Percentiles rank a stretch among this genome's conserved stretches.
These are phyloP conservation scores for Trichopoda pennipes DNA, from an alignment of 2,888 invertebrate genomes.

Conservation along the genomic window DNA sequence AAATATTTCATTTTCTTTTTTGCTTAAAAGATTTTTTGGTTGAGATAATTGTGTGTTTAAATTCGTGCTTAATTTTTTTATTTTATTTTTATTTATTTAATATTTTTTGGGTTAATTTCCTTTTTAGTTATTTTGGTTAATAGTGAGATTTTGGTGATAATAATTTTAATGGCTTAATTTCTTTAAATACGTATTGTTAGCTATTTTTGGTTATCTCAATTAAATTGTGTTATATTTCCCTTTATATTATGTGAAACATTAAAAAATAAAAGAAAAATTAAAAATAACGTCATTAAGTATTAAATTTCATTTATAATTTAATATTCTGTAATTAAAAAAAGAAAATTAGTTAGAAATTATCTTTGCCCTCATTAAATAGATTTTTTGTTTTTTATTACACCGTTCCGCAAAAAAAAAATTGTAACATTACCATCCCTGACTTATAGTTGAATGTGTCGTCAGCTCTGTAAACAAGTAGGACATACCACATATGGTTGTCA, in stretches of 20 bases:
- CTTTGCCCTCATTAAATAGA: not conserved
- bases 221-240: not conserved
- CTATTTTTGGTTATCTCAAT: not conserved
- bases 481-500: no score
- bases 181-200: conserved; percentile 35
- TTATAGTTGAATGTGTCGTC: no score
- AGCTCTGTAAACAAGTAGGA: no score
- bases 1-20: conserved; percentile 6
- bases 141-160: conserved; percentile 52
- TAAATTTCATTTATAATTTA: conserved; percentile 17
- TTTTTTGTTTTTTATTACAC: no score
- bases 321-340: conserved; percentile 15
- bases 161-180: conserved; percentile 58
- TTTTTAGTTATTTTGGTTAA: conserved; percentile 19
- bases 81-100: conserved; percentile 5
- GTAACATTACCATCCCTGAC: no score
- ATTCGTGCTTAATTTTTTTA: conserved; percentile 22
- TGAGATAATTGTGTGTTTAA: conserved; percentile 46
- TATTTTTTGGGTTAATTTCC: conserved; percentile 33
- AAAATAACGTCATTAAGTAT: conserved; percentile 17
- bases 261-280: no score
- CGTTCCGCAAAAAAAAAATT: no score
- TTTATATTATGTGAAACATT: conserved; percentile 24
- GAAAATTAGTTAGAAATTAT: not conserved
- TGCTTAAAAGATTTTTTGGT: conserved; percentile 38